Evolutionary conservation across 2,888 invertebrate genomes (phyloP), one percentile per base, ranked within the genome.

Genomic region (Frankliniella intonsa): DNA sequence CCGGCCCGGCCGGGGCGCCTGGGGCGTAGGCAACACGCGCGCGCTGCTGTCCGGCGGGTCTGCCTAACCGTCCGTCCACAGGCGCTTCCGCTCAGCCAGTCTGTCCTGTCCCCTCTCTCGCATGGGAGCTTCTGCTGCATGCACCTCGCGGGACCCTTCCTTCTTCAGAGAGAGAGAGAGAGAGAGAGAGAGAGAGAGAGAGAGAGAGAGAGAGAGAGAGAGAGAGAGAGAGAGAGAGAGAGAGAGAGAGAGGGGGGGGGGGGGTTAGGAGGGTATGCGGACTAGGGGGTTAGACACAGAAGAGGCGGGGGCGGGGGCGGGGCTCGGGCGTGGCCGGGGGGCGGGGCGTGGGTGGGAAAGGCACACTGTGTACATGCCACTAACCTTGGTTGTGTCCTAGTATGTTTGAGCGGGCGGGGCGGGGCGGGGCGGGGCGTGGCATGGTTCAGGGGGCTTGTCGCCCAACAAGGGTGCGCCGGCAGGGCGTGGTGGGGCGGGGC

Each of bases 331-430:
- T n/a, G n/a, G n/a, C n/a, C n/a, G n/a, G n/a, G n/a, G n/a, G n/a
- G n/a, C n/a, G n/a, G n/a, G n/a, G 17, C 11, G 14, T 11, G 55
- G 14, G 55, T 55, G 55, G 55, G 55, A 55, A 14, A 11, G 55
- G 55, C 55, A 55, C 55, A 11, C 14, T 22, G 69, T n/a, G 69
- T 22, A 76, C 69, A 76, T 76, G 25, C 69, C 25, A 25, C 22
- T 22, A 69, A 69, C 69, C 69, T 76, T 76, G 69, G 22, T 11
- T 25, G 69, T 76, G 25, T 22, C 69, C 69, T 22, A 25, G 69
- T 69, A 22, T 76, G 69, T 76, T 76, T 76, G 69, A 22, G 62
- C 25, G 69, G n/a, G 65, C n/a, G 65, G 55, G 62, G 62, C 38
- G 62, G n/a, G 17, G 62, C 62, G 62, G 55, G 62, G 62, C 62